Conservation (phyloP, 2,888 invertebrate genomes). For the Phortica okadai region DNA sequence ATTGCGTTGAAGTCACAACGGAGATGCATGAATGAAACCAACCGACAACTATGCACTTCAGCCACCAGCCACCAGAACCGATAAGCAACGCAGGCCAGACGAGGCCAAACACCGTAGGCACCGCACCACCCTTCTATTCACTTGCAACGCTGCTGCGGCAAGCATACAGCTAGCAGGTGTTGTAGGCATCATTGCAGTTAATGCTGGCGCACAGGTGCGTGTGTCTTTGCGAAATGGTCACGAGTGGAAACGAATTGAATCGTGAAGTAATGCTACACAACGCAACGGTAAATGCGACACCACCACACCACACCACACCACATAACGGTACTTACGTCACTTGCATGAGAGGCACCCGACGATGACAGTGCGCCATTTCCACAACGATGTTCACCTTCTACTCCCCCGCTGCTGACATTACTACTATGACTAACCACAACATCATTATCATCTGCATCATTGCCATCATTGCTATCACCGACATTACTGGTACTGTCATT, state of each 20-base stretch:
- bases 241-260: not conserved
- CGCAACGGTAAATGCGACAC: not conserved
- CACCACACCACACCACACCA: conserved; percentile 21
- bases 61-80: not conserved
- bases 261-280: conserved; percentile 33
- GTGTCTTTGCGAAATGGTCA: not conserved
- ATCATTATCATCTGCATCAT: conserved; percentile 58
- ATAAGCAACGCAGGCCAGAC: conserved; percentile 39
- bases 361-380: conserved; percentile 59
- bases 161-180: not conserved
- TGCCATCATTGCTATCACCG: conserved; percentile 72
- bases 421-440: conserved; percentile 5
- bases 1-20: not conserved
- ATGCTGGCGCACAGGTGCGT: not conserved
- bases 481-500: conserved; percentile 60
- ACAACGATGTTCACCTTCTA: conserved; percentile 5
- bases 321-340: conserved; percentile 71
- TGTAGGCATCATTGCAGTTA: not conserved
- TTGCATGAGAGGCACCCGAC: conserved; percentile 57
- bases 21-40: not conserved
- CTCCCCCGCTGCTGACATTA: not conserved
- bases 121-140: conserved; percentile 12
- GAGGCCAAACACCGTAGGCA: conserved; percentile 19
- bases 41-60: not conserved
- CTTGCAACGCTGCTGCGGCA: not conserved